Percentiles rank a stretch among this genome's conserved stretches.
Conservation (phyloP, 2,888 invertebrate genomes). For the Polyommatus icarus region DNA sequence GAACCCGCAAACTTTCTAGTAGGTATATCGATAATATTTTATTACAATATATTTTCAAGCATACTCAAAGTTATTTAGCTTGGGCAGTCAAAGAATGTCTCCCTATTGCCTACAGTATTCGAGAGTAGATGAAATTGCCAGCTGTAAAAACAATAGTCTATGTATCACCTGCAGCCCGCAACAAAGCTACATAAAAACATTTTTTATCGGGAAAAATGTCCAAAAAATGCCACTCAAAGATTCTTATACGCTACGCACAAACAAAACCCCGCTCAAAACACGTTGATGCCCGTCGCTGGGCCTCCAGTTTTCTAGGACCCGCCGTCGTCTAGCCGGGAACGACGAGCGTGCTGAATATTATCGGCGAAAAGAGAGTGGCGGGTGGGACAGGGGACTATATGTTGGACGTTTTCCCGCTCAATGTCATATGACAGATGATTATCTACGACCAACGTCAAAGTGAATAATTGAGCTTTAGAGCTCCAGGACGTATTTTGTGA, state of each 20-base stretch:
- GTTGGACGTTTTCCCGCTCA: conserved; percentile 58
- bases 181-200: not conserved
- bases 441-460: conserved; percentile 76
- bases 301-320: conserved; percentile 40
- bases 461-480: conserved; percentile 78
- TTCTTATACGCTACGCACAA: conserved; percentile 69
- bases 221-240: conserved; percentile 63
- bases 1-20: too few species aligned
- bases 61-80: too few species aligned
- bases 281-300: conserved; percentile 41
- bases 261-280: conserved; percentile 48
- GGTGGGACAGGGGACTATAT: too few species aligned
- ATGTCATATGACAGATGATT: conserved; percentile 77
- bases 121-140: too few species aligned
- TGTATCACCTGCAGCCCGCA: not conserved
- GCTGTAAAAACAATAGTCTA: too few species aligned
- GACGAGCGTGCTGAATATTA: conserved; percentile 41
- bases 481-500: conserved; percentile 46
- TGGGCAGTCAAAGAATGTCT: too few species aligned
- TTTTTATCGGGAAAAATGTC: not conserved
- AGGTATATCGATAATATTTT: too few species aligned
- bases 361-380: conserved; percentile 46
- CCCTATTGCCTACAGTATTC: too few species aligned
- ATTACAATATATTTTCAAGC: too few species aligned
- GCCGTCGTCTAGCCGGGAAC: conserved; percentile 35